A percentile compares a stretch with the other conserved stretches of the same genome.
Evolutionary conservation across 2,888 invertebrate genomes (phyloP).

Genomic region (Anorthoa munda): DNA sequence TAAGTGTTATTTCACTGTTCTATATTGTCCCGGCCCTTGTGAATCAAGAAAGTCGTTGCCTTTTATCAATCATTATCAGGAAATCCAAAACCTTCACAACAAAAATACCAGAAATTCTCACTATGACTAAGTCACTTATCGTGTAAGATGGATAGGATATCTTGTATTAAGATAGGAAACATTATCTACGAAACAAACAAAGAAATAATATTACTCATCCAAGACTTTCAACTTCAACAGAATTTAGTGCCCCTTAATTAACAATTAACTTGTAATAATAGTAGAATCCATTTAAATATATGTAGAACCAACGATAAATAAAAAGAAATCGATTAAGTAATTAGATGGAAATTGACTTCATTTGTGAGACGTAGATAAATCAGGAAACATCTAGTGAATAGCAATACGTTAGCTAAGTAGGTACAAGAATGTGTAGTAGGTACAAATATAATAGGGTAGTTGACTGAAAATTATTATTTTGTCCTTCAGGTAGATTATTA

Average conservation of each 20-base stretch:
- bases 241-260: slow-evolving; percentile 1
- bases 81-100: slow-evolving; percentile 12
- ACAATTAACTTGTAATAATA: slow-evolving; percentile 17
- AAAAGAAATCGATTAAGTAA: slow-evolving; percentile 31
- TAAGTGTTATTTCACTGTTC: background rate
- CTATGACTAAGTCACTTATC: slow-evolving; percentile 35
- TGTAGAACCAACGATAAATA: background rate
- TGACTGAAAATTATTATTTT: too few relatives aligned
- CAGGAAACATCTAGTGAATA: slow-evolving; percentile 30
- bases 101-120: slow-evolving; percentile 25
- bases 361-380: slow-evolving; percentile 17
- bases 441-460: background rate
- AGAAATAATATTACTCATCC: slow-evolving; percentile 13
- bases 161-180: slow-evolving; percentile 29
- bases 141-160: slow-evolving; percentile 23
- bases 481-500: too few relatives aligned
- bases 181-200: background rate
- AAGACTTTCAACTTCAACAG: background rate
- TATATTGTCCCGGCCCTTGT: background rate
- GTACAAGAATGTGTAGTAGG: slow-evolving; percentile 18
- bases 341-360: slow-evolving; percentile 49
- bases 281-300: slow-evolving; percentile 11
- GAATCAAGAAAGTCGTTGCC: background rate
- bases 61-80: background rate
- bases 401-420: background rate